A percentile compares a stretch with the other conserved stretches of the same genome.
These are phyloP conservation scores for Apodemus speciosus DNA, from an alignment of 2,113 vertebrate genomes.

Conservation along the genomic window DNA sequence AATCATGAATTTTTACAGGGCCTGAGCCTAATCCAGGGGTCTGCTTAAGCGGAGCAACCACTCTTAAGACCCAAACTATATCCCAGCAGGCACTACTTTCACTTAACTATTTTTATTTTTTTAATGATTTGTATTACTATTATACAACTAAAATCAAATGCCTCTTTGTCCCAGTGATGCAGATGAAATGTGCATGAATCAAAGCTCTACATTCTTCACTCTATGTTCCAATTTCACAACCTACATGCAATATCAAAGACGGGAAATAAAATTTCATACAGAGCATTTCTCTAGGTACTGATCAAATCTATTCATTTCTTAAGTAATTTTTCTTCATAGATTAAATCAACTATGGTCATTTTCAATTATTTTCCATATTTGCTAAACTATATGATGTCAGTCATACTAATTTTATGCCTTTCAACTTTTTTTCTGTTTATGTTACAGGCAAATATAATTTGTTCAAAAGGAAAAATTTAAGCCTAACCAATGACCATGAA, in stretches of 20 bases:
- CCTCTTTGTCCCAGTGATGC: background rate
- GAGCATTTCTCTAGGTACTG: constrained; percentile 24
- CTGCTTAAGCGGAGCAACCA: background rate
- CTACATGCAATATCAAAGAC: background rate
- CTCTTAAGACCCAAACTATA: background rate
- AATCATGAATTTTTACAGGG: background rate
- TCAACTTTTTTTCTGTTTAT: background rate
- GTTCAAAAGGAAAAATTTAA: background rate
- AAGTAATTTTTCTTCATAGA: constrained; percentile 20
- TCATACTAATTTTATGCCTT: constrained; percentile 23
- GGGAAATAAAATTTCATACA: background rate
- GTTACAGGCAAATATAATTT: background rate
- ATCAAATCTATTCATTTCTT: background rate
- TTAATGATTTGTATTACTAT: background rate
- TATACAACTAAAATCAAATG: background rate
- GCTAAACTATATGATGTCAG: background rate
- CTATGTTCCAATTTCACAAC: background rate
- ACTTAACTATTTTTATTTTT: background rate
- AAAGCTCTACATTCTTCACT: background rate
- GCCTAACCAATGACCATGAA: background rate
- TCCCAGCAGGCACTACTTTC: background rate
- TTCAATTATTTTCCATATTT: constrained; percentile 27
- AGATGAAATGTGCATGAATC: background rate
- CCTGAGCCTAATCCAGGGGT: background rate
- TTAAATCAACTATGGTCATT: constrained; percentile 46